Evolutionary conservation across 2,797 vertebrate genomes (phyloP), one percentile per base, ranked within the genome.

Genomic region (Sciurus vulgaris): DNA sequence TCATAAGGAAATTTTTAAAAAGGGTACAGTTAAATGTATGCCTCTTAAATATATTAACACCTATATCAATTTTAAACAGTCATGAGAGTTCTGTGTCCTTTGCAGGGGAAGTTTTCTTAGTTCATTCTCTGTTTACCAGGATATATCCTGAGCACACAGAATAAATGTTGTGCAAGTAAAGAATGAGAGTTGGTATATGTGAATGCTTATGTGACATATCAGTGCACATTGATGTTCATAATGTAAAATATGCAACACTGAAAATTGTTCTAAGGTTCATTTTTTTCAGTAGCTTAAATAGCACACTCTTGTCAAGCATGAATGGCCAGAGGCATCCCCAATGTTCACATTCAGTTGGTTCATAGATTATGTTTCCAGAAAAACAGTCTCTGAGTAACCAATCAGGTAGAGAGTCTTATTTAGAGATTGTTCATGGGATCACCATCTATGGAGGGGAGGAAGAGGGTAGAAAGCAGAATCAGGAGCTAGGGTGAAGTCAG

Each of bases 221-320:
- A 78, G 1, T 41, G 15, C 17, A 83, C 28, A 38, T 28, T 44
- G 44, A 44, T 81, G 7, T 56, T 18, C 61, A 28, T 49, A 44
- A 47, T 22, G 67, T 26, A 86, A 93, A 86, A 82, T 28, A 63
- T 15, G n/a, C 18, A 87, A 2, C 35, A 28, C 0, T 67, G 28
- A 38, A 61, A n/a, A 79, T 47, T 72, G n/a, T 81, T 93, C 56
- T 74, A 54, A 74, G 51, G 3, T 76, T 97, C 24, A 49, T 73
- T 73, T 74, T 87, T 89, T 76, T 22, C 41, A 76, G 24, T 73
- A 35, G 51, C 61, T 83, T 86, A 35, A 92, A 33, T 41, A 59
- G 20, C 10, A n/a, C 85, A 67, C 10, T 14, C 35, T 38, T 67
- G 5, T 30, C 81, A 67, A 54, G 41, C 85, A 35, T 76, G 41